Evolutionary conservation across 2,113 vertebrate species (phyloP).

Genomic region (Thamnophis sirtalis): DNA sequence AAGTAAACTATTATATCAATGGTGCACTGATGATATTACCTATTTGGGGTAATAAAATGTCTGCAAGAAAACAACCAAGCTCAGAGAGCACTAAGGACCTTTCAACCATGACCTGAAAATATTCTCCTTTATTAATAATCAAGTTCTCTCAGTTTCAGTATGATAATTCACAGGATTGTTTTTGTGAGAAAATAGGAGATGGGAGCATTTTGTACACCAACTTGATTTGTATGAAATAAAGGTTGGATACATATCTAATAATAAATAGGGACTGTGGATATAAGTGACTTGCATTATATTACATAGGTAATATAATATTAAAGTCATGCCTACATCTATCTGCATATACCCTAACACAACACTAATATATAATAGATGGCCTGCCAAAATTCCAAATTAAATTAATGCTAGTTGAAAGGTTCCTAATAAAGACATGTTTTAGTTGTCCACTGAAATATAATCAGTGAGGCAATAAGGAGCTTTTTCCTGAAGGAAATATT

Average conservation of each 20-base stretch:
- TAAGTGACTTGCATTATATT: background rate
- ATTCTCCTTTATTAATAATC: too few species aligned
- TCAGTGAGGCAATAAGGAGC: background rate
- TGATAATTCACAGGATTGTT: background rate
- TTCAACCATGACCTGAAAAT: too few species aligned
- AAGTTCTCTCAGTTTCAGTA: background rate
- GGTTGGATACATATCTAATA: background rate
- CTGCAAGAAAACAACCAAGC: too few species aligned
- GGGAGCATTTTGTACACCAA: background rate
- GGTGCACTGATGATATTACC: too few species aligned
- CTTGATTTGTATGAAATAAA: background rate
- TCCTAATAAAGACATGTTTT: background rate
- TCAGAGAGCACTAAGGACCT: too few species aligned
- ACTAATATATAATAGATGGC: background rate
- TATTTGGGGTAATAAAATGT: too few species aligned
- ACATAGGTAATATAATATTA: background rate
- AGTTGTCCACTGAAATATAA: background rate
- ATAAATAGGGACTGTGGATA: background rate
- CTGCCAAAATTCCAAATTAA: background rate
- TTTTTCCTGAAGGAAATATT: background rate
- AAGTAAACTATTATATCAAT: too few species aligned
- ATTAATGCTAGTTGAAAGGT: background rate
- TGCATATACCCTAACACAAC: background rate
- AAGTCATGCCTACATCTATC: background rate
- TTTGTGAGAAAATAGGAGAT: background rate